Percentiles rank a stretch among this genome's conserved stretches.
Evolutionary conservation across 2,888 invertebrate genomes (phyloP).

Genomic region (Fragum fragum): DNA sequence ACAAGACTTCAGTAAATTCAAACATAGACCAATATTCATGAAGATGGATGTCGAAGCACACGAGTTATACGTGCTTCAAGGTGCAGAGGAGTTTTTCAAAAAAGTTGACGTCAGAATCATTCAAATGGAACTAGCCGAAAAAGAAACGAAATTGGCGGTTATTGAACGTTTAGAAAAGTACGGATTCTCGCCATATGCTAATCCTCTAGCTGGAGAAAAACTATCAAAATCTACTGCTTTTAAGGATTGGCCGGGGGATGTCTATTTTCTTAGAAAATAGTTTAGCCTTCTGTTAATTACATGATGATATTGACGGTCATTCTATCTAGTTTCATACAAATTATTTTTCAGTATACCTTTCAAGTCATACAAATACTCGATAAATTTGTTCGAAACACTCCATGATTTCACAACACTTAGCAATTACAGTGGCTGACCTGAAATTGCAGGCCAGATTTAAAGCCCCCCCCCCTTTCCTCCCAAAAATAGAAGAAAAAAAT

Average conservation of each 20-base stretch:
- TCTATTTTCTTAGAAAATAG: not conserved
- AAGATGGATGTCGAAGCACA: slow-evolving; percentile 4
- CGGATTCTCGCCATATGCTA: not conserved
- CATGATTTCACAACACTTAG: too few species aligned
- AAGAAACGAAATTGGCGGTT: not conserved
- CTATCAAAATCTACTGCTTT: not conserved
- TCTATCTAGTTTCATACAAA: too few species aligned
- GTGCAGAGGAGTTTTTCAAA: not conserved
- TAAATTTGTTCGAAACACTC: too few species aligned
- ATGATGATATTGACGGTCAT: too few species aligned
- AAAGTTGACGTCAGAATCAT: slow-evolving; percentile 5
- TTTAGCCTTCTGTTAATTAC: too few species aligned
- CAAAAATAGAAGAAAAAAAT: too few species aligned
- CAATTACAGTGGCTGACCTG: too few species aligned
- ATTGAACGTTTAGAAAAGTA: not conserved
- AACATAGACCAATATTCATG: not conserved
- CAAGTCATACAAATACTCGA: too few species aligned
- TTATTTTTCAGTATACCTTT: too few species aligned
- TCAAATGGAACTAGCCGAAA: not conserved
- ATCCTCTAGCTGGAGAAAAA: not conserved
- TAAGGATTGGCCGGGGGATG: not conserved
- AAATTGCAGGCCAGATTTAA: too few species aligned
- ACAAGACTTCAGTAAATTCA: not conserved
- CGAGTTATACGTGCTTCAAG: not conserved
- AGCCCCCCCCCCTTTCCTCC: too few species aligned